phyloP scores from a whole-genome alignment of 2,113 vertebrate genomes.

The Oreotrochilus melanogaster region DNA sequence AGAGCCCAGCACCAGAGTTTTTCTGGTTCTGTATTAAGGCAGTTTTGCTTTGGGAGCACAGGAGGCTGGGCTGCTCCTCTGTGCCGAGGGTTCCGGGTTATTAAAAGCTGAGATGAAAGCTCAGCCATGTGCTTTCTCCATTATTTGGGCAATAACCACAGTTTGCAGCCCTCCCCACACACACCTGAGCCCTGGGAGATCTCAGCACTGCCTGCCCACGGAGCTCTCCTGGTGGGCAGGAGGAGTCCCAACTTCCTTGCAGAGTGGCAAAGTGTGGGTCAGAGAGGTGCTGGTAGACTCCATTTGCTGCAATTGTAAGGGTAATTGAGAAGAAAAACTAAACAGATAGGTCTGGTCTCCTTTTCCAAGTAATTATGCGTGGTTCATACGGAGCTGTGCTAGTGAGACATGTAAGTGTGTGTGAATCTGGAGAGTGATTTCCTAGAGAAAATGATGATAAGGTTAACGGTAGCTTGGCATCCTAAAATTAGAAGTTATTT shows the following conservation, averaged over 20 bases:
- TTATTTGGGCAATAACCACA: accelerated
- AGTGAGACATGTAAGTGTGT: not conserved
- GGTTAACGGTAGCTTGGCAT: not conserved
- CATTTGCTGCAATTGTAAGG: not conserved
- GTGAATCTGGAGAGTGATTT: not conserved
- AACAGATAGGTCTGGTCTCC: slow-evolving; percentile 3
- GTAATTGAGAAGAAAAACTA: slow-evolving; percentile 1
- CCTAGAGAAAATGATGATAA: not conserved
- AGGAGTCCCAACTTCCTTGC: not conserved
- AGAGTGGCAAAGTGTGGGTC: accelerated
- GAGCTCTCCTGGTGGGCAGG: accelerated
- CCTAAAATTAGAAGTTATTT: slow-evolving; percentile 23
- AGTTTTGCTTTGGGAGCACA: accelerated
- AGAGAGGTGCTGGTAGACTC: not conserved
- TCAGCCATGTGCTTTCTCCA: not conserved
- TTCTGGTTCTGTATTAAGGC: not conserved
- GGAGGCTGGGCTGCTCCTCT: accelerated
- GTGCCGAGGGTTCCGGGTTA: accelerated
- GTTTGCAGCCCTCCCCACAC: not conserved
- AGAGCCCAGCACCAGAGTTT: not conserved
- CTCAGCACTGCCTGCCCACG: accelerated
- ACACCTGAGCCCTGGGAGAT: accelerated
- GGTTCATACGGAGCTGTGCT: not conserved
- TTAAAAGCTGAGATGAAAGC: accelerated
- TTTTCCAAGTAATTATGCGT: not conserved